Base-by-base conservation (phyloP, 1,140 invertebrate species). In the Ips typographus region DNA sequence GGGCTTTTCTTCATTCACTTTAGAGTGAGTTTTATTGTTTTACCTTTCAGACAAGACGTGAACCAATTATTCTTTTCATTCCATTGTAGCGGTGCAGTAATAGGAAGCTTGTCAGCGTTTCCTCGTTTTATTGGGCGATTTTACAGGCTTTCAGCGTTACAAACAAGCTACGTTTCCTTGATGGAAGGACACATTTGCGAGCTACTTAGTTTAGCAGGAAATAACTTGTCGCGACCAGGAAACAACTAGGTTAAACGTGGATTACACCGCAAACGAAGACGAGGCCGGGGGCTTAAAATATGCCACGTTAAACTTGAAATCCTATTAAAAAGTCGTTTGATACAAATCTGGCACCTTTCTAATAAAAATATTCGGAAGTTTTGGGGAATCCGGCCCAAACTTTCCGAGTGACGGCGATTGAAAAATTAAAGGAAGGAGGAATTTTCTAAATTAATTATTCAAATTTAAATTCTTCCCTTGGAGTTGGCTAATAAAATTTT, bases 371-470 rank as follows among this genome's bases (percentile, higher is more conserved):
- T 49, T 49, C 44, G 44, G 3, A 49, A 49, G 44, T 49, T 49
- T 49, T 22, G 22, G 22, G 44, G 22, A 49, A 49, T 49, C 44
- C 44, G 22, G 22, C 22, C 22, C 22, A 3, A 49, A 49, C 6
- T 49, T 49, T 49, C 44, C 44, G 22, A 49, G 44, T 49, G 22
- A 22, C 44, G 44, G 22, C 22, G 22, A 0, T 49, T 49, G 22
- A 49, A 49, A 49, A 49, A 49, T 49, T 6, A 49, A 22, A 22
- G 22, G 22, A 22, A 49, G 44, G 44, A 49, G 44, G 22, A 49
- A 49, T 49, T 49, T 49, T 49, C 44, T 49, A 49, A 49, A 49
- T 49, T 49, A 49, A 49, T 49, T 49, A 49, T 49, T 49, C 7
- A 49, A 49, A 49, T 49, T 49, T 49, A 49, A 49, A 49, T 49